Evolutionary conservation across 2,888 invertebrate genomes (phyloP), one percentile per base, ranked within the genome.

Genomic region (Harpalus rufipes): DNA sequence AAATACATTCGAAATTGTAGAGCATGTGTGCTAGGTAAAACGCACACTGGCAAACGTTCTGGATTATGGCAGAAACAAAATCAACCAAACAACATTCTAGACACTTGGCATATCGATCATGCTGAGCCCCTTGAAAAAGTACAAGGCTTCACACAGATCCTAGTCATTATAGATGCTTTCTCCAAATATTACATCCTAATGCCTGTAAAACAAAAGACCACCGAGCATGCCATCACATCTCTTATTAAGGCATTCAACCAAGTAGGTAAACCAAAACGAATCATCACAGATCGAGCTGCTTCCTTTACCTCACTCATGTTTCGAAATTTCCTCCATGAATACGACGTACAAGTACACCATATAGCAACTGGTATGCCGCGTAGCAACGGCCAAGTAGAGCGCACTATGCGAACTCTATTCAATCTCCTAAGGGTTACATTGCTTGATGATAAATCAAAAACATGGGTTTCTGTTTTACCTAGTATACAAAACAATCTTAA

Each of bases 401-500:
- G 39, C 25, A 16, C 39, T 25, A 72, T 41, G 39, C 14, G 72
- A 72, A 32, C 18, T 21, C 14, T 39, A 39, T 39, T 44, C 10
- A 44, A 44, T 61, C 61, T 18, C 61, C 41, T 25, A 10, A 63
- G 18, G 68, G 44, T n/a, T 6, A 39, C 68, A 1, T 81, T 61
- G 81, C 65, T 63, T 68, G 65, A 63, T 16, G 81, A 81, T 18
- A 61, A 81, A 65, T 10, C 44, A 14, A 85, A 84, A 72, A 41
- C 61, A n/a, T 81, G 79, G 61, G 72, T 81, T n/a, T 56, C 56
- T n/a, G 76, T 41, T 10, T 39, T 86, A 80, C 74, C 85, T 14
- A 78, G 39, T n/a, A 84, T 86, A 14, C 76, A 86, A 68, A 81
- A 81, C 39, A 85, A 86, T 44, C 56, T 86, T 44, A 86, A 86